Evolutionary conservation across 2,888 invertebrate species (phyloP), one percentile per base, ranked within the genome.

Genomic region (Itoplectis maculator): DNA sequence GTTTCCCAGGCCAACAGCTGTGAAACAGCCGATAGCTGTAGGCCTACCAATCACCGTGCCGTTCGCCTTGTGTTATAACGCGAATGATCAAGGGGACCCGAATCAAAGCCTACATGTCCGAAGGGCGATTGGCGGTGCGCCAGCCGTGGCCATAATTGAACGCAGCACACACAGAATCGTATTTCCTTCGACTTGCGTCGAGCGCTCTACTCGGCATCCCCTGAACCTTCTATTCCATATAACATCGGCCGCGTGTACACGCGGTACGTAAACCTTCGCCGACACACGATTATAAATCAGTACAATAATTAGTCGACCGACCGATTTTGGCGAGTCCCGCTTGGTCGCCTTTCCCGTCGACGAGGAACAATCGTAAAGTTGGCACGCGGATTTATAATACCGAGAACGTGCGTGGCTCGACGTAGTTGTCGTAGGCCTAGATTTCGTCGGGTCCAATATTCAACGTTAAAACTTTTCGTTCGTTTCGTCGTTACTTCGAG

Each of bases 61-160:
- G 8, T 40, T 15, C 13, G 29, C 15, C n/a, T n/a, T 37, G 15
- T 15, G 42, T 15, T 59, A 15, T 37, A 59, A 68, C 37, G 35
- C 20, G 40, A 79, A 85, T 81, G 86, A 87, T 87, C 82, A 83
- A 84, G 79, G 76, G 85, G 77, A 69, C 35, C 2, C 81, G 86
- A 86, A 88, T 88, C 85, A 85, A 83, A 88, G 87, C 81, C 42
- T 65, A 54, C 11, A 82, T 59, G 59, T 75, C 81, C 82, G 84
- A 86, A 87, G 86, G 84, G 84, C 84, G 85, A 89, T 89, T 90
- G 90, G 90, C 88, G 56, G 35, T 80, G 54, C 54, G 88, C 89
- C 90, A 90, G 87, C 84, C 87, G 86, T 66, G 63, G 88, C 81
- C 85, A 86, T 89, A 89, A 89, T 89, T 87, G 88, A 88, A 87